A percentile compares a stretch with the other conserved stretches of the same genome.
Evolutionary conservation across 2,888 invertebrate genomes (phyloP).

Genomic region (Brachypalpus laphriformis): DNA sequence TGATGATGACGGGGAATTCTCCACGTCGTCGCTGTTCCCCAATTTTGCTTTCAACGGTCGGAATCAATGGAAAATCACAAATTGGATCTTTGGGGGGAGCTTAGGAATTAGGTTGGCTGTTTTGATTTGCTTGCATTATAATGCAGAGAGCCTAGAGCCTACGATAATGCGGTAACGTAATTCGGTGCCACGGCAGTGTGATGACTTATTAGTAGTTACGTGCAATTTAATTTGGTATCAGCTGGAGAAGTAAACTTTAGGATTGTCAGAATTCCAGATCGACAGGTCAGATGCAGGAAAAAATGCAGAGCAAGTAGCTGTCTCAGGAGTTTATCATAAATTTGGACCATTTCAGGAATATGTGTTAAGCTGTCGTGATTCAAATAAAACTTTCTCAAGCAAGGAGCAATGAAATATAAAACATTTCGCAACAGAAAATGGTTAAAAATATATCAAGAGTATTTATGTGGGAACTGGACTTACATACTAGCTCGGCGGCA

Average conservation of each 20-base stretch:
- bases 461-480: too few relatives aligned
- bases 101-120: slow-evolving; percentile 26
- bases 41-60: slow-evolving; percentile 24
- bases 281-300: slow-evolving; percentile 19
- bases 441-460: too few relatives aligned
- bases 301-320: background rate
- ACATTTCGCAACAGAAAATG: too few relatives aligned
- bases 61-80: slow-evolving; percentile 42
- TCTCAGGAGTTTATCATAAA: background rate
- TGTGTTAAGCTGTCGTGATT: too few relatives aligned
- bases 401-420: too few relatives aligned
- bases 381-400: too few relatives aligned
- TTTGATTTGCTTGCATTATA: slow-evolving; percentile 22
- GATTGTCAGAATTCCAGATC: background rate
- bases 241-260: background rate
- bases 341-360: background rate
- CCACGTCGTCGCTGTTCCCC: background rate
- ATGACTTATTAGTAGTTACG: slow-evolving; percentile 28
- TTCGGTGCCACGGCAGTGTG: slow-evolving; percentile 6
- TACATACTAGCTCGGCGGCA: too few relatives aligned
- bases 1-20: slow-evolving; percentile 22
- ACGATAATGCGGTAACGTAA: slow-evolving; percentile 26
- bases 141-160: background rate
- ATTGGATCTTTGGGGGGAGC: slow-evolving; percentile 5
- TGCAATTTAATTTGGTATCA: slow-evolving; percentile 42